These are phyloP conservation scores for Drosophila cardini DNA, from an alignment of 1,140 invertebrate species.

Conservation along the genomic window DNA sequence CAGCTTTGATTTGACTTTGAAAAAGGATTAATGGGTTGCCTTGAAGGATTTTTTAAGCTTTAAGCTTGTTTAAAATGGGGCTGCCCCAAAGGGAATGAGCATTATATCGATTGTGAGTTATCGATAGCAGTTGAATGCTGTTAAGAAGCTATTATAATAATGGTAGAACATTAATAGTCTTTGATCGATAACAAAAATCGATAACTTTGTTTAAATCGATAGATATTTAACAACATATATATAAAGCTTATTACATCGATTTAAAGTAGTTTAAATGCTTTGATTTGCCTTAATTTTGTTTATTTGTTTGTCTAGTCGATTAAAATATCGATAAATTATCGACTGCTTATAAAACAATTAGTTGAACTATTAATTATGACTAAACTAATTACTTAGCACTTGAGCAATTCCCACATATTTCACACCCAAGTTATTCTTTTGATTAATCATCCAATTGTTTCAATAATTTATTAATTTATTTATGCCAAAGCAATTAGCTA, in stretches of 20 bases:
- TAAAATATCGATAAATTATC: no score
- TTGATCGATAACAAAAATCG: not conserved
- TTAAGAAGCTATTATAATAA: not conserved
- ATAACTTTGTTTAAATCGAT: no score
- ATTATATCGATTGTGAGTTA: not conserved
- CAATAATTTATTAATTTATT: not conserved
- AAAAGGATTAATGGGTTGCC: slow-evolving; percentile 57
- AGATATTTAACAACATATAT: no score
- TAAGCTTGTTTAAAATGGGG: slow-evolving; percentile 29
- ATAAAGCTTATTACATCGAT: no score
- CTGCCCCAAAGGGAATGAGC: not conserved
- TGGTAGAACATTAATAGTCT: not conserved
- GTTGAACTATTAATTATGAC: no score
- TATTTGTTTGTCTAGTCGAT: no score
- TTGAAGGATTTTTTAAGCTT: slow-evolving; percentile 8
- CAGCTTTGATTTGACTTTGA: slow-evolving; percentile 52
- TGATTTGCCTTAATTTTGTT: no score
- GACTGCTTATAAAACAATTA: no score
- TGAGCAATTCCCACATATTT: not conserved
- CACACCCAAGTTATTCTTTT: slow-evolving; percentile 1
- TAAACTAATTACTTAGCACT: no score
- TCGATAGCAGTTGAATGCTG: not conserved
- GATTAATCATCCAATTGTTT: slow-evolving; percentile 10
- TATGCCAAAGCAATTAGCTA: slow-evolving; percentile 35
- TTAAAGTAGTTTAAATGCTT: no score